Evolutionary conservation across 2,888 invertebrate species (phyloP), one percentile per base, ranked within the genome.

Genomic region (Nemoura dubitans): DNA sequence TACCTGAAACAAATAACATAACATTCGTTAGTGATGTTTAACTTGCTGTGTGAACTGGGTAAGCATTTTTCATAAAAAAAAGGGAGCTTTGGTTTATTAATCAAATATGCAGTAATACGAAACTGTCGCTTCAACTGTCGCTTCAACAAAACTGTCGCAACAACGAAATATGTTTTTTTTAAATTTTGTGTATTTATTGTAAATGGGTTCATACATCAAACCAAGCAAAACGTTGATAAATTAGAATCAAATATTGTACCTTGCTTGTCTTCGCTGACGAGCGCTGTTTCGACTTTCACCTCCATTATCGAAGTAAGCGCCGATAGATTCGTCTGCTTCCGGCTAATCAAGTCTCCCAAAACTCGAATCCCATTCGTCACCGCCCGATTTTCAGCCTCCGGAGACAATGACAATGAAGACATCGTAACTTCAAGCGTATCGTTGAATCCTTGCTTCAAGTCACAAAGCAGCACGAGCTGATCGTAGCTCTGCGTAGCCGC

Each of bases 371-470:
- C 94, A 88, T 93, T 93, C 0, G 94, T 91, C 80, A 94, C 92
- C 29, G 90, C 90, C 84, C 91, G 91, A 0, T 91, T 90, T 88
- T 92, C 92, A 36, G 91, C 92, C 87, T 93, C 91, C 76, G 84
- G 86, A 21, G 87, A 82, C 83, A 86, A 36, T 25, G 88, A 87
- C 80, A 85, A 43, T 28, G 88, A 88, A 14, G 93, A 93, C 93
- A 97, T 92, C 59, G 97, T 96, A 86, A 98, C 95, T 91, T 97
- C 97, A 83, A 98, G 94, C 10, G 97, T 95, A 90, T 97, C 96
- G 89, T 96, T 96, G 89, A 95, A 95, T 83, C 95, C 95, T 10
- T 94, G 93, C 89, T 97, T 96, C 76, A 97, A 92, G 90, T 97
- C 97, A 90, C 98, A 98, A n/a, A 97, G 93, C 81, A 98, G 92